Conservation (phyloP, 2,888 invertebrate genomes). For the Prosopocoilus inquinatus region DNA sequence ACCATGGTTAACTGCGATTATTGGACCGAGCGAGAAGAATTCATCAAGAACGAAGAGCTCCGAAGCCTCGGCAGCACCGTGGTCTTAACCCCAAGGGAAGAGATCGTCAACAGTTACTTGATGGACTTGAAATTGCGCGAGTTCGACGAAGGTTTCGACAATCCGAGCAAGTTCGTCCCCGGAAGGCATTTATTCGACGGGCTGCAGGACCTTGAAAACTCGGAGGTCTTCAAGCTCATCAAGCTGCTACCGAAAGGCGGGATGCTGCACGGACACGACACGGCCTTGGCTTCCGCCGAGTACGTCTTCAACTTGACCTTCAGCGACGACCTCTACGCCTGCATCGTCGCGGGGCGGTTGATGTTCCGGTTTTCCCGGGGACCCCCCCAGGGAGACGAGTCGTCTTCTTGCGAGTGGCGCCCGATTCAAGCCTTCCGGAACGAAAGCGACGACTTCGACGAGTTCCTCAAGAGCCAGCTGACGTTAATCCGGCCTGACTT, state of each 20-base stretch:
- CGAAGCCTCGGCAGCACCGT: conserved; percentile 28
- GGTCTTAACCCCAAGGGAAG: conserved; percentile 34
- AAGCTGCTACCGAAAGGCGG: conserved; percentile 73
- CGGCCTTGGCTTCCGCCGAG: conserved; percentile 60
- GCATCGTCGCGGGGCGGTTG: conserved; percentile 37
- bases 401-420: conserved; percentile 47
- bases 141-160: conserved; percentile 35
- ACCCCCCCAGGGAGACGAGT: conserved; percentile 2
- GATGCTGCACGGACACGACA: conserved; percentile 67
- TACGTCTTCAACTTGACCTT: conserved; percentile 62
- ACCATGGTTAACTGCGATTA: conserved; percentile 13
- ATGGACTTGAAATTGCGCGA: conserved; percentile 38
- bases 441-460: conserved; percentile 31
- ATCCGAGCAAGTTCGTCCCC: conserved; percentile 55
- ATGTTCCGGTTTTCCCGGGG: conserved; percentile 42
- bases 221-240: conserved; percentile 66
- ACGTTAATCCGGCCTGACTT: conserved; percentile 35
- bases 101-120: conserved; percentile 36
- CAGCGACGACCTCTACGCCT: conserved; percentile 57
- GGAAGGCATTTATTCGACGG: conserved; percentile 65
- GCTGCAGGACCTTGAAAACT: conserved; percentile 58
- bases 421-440: conserved; percentile 49
- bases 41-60: conserved; percentile 16
- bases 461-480: conserved; percentile 22
- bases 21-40: conserved; percentile 21